Percentiles rank a stretch among this genome's conserved stretches.
Evolutionary conservation across 2,888 invertebrate genomes (phyloP).

Genomic region (Artemia sp.): DNA sequence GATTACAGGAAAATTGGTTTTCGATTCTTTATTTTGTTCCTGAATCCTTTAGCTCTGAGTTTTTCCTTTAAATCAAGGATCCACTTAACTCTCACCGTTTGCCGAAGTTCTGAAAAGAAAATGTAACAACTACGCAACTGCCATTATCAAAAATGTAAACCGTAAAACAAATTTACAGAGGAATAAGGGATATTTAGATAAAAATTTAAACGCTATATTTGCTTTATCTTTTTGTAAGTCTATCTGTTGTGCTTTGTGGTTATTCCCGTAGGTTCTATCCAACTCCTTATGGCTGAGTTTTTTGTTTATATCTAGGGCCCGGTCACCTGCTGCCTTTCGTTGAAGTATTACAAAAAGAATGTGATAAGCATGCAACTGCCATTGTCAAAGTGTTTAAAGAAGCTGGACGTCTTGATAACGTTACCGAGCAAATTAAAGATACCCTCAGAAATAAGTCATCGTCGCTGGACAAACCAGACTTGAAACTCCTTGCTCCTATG

Average conservation of each 20-base stretch:
- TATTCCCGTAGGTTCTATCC: not conserved
- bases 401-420: slow-evolving; percentile 44
- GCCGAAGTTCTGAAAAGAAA: no score
- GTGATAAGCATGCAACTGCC: slow-evolving; percentile 45
- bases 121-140: no score
- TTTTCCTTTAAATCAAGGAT: no score
- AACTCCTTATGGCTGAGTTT: slow-evolving; percentile 16
- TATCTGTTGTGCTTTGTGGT: slow-evolving; percentile 6
- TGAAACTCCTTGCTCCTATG: slow-evolving; percentile 66
- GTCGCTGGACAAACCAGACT: slow-evolving; percentile 29
- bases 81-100: no score
- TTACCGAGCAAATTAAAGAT: slow-evolving; percentile 46
- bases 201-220: no score
- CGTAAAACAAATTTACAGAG: no score
- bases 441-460: slow-evolving; percentile 34
- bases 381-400: slow-evolving; percentile 55
- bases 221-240: not conserved
- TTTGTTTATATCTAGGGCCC: slow-evolving; percentile 35
- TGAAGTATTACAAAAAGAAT: slow-evolving; percentile 54
- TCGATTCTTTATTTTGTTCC: no score
- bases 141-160: no score
- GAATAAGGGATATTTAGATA: no score
- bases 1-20: no score
- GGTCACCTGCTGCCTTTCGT: slow-evolving; percentile 54
- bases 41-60: no score